phyloP scores from a whole-genome alignment of 2,797 vertebrate species.

The Microchirus variegatus region DNA sequence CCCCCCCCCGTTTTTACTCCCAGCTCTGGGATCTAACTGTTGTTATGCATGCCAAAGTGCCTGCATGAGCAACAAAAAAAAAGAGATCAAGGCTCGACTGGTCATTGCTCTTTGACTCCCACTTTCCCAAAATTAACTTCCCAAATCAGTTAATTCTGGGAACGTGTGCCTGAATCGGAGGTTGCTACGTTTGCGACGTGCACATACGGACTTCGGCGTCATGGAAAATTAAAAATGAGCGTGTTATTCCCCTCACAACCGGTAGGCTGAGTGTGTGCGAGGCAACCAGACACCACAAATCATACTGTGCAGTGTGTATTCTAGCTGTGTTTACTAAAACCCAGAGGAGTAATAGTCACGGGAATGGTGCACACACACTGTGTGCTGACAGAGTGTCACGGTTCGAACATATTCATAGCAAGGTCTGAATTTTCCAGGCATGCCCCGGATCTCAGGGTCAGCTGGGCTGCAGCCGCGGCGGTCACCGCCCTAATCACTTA shows the following conservation, averaged over 20 bases:
- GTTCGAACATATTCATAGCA: conserved; percentile 37
- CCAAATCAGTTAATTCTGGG: conserved; percentile 18
- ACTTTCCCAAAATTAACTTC: conserved; percentile 42
- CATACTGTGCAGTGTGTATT: conserved; percentile 45
- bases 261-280: conserved; percentile 17
- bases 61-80: conserved; percentile 37
- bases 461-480: conserved; percentile 38
- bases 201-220: conserved; percentile 36
- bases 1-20: conserved; percentile 17
- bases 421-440: conserved; percentile 43
- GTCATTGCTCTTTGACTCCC: conserved; percentile 39
- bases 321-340: conserved; percentile 54
- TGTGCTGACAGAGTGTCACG: conserved; percentile 61
- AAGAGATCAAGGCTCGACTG: conserved; percentile 53
- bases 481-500: conserved; percentile 72
- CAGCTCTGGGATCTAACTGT: conserved; percentile 48
- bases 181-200: conserved; percentile 19
- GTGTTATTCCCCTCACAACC: conserved; percentile 18
- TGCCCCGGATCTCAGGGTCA: conserved; percentile 56
- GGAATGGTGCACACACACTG: conserved; percentile 42
- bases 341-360: conserved; percentile 7
- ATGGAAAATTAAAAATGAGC: conserved; percentile 31
- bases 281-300: conserved; percentile 50
- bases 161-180: conserved; percentile 27
- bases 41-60: conserved; percentile 51